These are phyloP conservation scores for Plodia interpunctella DNA, from an alignment of 1,140 invertebrate species.

Conservation along the genomic window DNA sequence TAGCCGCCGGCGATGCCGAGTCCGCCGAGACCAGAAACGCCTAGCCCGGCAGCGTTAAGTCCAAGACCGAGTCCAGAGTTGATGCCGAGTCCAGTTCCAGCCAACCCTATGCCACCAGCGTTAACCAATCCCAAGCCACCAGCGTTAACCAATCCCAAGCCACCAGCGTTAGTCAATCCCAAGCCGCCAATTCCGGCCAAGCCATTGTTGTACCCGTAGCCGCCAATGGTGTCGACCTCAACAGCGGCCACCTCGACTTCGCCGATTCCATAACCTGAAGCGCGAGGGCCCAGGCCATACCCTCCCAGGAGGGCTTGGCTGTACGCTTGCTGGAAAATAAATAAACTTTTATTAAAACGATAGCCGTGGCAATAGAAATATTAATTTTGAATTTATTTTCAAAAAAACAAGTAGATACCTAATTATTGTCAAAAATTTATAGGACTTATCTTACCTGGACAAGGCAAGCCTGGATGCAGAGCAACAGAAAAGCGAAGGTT, in stretches of 20 bases:
- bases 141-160: conserved; percentile 7
- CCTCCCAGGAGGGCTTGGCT: background rate
- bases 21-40: background rate
- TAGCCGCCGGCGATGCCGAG: conserved; percentile 20
- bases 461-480: conserved; percentile 25
- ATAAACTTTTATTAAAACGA: background rate
- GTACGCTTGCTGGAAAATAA: background rate
- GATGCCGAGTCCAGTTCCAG: conserved; percentile 17
- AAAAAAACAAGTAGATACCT: background rate
- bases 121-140: background rate
- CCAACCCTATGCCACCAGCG: conserved; percentile 6
- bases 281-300: background rate
- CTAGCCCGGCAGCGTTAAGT: conserved; percentile 3
- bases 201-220: background rate
- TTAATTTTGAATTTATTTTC: background rate
- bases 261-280: background rate
- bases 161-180: background rate
- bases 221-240: background rate
- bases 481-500: conserved; percentile 18
- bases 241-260: background rate
- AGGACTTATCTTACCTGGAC: conserved; percentile 24
- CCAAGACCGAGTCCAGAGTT: background rate
- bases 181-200: background rate
- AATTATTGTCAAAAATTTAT: background rate
- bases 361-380: background rate